phyloP scores from a whole-genome alignment of 2,888 invertebrate genomes.

The Papilio demoleus region DNA sequence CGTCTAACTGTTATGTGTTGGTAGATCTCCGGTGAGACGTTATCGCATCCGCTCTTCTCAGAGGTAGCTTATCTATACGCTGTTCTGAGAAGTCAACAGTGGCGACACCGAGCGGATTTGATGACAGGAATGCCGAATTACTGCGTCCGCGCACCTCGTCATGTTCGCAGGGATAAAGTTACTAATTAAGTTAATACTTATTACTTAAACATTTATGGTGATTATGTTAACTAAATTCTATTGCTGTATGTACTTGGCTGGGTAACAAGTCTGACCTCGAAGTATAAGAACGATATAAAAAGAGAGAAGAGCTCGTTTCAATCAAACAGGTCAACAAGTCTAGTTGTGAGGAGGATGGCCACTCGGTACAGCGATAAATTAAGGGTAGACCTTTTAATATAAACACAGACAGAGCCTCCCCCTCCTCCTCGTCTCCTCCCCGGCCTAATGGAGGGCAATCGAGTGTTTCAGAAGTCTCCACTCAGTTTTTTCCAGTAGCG shows the following conservation, averaged over 20 bases:
- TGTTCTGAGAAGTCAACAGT: slow-evolving; percentile 14
- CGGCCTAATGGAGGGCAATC: slow-evolving; percentile 45
- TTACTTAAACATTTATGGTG: neutral
- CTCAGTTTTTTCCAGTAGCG: slow-evolving; percentile 42
- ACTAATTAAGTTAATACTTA: neutral
- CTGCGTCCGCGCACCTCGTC: neutral
- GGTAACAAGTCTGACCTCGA: neutral
- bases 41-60: slow-evolving; percentile 30
- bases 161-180: neutral
- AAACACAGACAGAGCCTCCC: slow-evolving; percentile 44
- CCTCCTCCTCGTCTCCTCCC: slow-evolving; percentile 18
- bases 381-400: slow-evolving; percentile 47
- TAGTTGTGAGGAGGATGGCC: slow-evolving; percentile 41
- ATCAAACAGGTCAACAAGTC: slow-evolving; percentile 48
- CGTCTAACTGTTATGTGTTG: slow-evolving; percentile 4
- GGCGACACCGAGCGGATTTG: slow-evolving; percentile 22
- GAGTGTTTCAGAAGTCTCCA: slow-evolving; percentile 41
- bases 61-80: slow-evolving; percentile 22
- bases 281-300: neutral
- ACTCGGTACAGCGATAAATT: slow-evolving; percentile 48
- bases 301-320: slow-evolving; percentile 33
- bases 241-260: neutral
- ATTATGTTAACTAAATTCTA: too few species aligned
- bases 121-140: neutral
- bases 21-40: neutral